Conservation (phyloP, 2,888 invertebrate species). For the Cosmia pyralina region DNA sequence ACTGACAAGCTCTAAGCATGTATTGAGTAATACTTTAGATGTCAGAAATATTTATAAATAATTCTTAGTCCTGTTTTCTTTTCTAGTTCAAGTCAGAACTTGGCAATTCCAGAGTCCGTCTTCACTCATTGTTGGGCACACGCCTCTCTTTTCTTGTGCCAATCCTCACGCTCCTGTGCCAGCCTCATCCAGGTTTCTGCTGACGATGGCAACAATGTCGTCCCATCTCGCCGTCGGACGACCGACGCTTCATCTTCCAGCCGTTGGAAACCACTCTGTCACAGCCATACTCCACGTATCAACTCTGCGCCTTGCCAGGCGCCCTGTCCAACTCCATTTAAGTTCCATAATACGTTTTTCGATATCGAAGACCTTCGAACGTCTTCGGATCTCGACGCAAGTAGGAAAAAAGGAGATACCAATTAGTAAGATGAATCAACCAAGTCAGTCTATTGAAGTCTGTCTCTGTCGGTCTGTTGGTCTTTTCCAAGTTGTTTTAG, state of each 20-base stretch:
- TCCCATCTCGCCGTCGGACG: background rate
- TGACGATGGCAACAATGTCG: background rate
- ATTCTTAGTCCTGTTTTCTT: background rate
- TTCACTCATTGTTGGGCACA: background rate
- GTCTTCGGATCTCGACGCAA: background rate
- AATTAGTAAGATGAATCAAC: too few species aligned
- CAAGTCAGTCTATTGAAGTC: background rate
- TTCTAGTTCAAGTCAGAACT: background rate
- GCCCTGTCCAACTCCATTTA: background rate
- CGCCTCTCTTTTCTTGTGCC: background rate
- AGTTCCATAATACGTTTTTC: background rate
- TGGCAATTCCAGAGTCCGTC: background rate
- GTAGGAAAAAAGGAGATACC: background rate
- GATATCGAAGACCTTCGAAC: background rate
- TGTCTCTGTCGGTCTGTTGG: too few species aligned
- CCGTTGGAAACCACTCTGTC: background rate
- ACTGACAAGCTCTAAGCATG: background rate
- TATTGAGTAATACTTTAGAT: slow-evolving; percentile 25
- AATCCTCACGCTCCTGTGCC: background rate
- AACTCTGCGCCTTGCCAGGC: too few species aligned
- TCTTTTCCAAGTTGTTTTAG: background rate
- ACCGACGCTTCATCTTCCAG: background rate
- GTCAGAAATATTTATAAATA: slow-evolving; percentile 1
- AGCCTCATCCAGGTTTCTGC: background rate
- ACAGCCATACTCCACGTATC: background rate